Evolutionary conservation across 2,888 invertebrate genomes (phyloP), one percentile per base, ranked within the genome.

Genomic region (Drosophila rubida): DNA sequence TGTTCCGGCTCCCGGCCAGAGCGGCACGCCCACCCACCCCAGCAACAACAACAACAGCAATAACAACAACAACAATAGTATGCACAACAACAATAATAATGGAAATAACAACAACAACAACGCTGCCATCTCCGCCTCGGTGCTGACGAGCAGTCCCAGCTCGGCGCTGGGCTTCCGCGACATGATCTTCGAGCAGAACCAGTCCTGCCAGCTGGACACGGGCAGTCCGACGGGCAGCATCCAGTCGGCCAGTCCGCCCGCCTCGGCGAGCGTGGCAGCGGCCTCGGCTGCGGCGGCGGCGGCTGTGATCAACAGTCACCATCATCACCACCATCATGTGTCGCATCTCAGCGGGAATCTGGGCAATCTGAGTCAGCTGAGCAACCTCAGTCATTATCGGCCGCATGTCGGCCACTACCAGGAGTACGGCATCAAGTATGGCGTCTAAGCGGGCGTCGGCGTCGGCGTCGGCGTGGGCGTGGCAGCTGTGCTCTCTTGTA

Each of bases 351-450:
- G 91, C 71, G 90, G 91, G 53, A 91, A 92, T 75, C 84, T 92
- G 72, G 86, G 91, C 39, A 91, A 92, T 77, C 74, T 91, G 30
- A 89, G 91, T 23, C 91, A 92, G 79, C 80, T 92, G 51, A 89
- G 91, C 77, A 92, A 92, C 71, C 89, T 92, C 60, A 90, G 91
- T 22, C 92, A 92, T 68, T 92, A 92, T 71, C 87, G 92, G 57
- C 90, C 91, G 27, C 91, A 92, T 63, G 90, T 91, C 49, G 90
- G 90, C 1, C 91, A 92, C 62, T 92, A 92, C 65, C 92, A 92
- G 88, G 92, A 92, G 75, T 92, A 92, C 64, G 92, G 92, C 69
- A 92, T 92, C 63, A 92, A 92, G 73, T 92, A 92, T 81, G 91
- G 92, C 65, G 92, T 92, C 69, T 92, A 91, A 88, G 13, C 27